Conservation (phyloP, 2,888 invertebrate genomes). For the Troides helena region DNA sequence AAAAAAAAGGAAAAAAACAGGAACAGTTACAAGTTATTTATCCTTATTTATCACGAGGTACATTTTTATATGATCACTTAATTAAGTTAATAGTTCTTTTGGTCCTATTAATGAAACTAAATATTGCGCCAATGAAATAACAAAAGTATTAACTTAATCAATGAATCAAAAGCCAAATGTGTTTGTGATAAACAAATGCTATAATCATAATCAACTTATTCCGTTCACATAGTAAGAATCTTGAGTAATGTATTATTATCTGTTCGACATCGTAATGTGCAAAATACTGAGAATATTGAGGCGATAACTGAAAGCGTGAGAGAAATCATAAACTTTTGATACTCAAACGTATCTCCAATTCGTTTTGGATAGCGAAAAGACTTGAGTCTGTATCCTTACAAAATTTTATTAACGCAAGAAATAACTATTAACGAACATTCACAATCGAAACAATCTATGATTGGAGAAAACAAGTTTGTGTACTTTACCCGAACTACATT, state of each 20-base stretch:
- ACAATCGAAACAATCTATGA: not conserved
- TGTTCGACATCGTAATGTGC: conserved; percentile 1
- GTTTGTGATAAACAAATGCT: too few species aligned
- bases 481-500: not conserved
- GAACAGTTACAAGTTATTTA: not conserved
- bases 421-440: not conserved
- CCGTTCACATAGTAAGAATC: not conserved
- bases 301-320: conserved; percentile 8
- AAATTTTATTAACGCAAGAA: not conserved
- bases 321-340: not conserved
- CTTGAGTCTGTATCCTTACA: not conserved
- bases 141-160: too few species aligned
- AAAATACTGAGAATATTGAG: conserved; percentile 3
- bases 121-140: too few species aligned
- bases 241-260: not conserved
- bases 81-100: too few species aligned
- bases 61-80: too few species aligned
- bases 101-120: too few species aligned
- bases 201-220: not conserved
- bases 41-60: not conserved
- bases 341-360: not conserved
- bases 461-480: not conserved
- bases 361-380: not conserved
- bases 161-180: too few species aligned
- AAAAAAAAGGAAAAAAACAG: not conserved